Base-by-base conservation (phyloP, 2,797 vertebrate species). In the Passerculus sandwichensis region DNA sequence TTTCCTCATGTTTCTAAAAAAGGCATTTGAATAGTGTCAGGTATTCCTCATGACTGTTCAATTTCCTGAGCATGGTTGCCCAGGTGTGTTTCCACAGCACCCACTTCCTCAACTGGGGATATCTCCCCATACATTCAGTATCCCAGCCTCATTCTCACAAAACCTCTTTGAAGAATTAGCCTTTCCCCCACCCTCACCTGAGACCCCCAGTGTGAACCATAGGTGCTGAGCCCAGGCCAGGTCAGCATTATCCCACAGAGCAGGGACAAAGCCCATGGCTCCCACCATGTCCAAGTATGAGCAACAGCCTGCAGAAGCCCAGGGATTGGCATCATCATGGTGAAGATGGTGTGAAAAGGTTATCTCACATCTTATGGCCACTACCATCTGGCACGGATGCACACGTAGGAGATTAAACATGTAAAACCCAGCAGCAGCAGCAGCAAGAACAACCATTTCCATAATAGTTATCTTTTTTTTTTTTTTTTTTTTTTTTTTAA, bases 331-430 rank as follows among this genome's bases (percentile, higher is more conserved):
- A 0, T 64, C 94, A 85, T n/a, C 51, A 20, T 36, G 20, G 72
- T 59, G 47, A 95, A 95, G 89, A 79, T 29, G 44, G 27, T 45
- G 27, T 57, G 48, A 19, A 72, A 64, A 88, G 89, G 85, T 91
- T 85, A 78, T 94, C 74, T 94, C 69, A n/a, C 34, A 69, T 83
- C 30, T 89, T 73, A 65, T 0, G 3, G 64, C 42, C 77, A 83
- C 32, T 83, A 86, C 96, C 96, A 96, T 96, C 94, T 97, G 94
- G 92, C 82, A 95, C 1, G 1, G 88, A 87, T 94, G 91, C 88
- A 92, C 88, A 89, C n/a, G 70, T 74, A 83, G 77, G 77, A 94
- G 92, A 96, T 96, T 95, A 97, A 92, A 95, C 75, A 88, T 77
- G 66, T 88, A 92, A 94, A 96, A 96, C 27, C 88, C 57, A 77